Evolutionary conservation across 2,113 vertebrate genomes (phyloP).

Genomic region (Micronycteris hirsuta): DNA sequence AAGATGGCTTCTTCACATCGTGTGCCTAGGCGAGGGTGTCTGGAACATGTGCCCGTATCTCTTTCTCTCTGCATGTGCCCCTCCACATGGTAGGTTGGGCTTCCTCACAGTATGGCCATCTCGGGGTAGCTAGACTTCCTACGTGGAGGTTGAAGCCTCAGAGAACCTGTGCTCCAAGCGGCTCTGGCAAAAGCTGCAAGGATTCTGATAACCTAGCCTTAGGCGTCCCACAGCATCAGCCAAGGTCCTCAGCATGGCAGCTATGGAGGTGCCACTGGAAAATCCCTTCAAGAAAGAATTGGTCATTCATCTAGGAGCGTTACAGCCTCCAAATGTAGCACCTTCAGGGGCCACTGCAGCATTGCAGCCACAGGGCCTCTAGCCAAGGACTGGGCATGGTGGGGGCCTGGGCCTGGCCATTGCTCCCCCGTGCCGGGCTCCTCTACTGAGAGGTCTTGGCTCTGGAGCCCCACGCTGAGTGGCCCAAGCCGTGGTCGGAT

Average conservation of each 20-base stretch:
- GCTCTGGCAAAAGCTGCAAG: neutral
- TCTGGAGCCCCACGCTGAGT: neutral
- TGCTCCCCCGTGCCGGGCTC: neutral
- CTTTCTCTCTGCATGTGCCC: fast-evolving
- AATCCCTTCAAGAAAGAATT: neutral
- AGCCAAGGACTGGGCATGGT: neutral
- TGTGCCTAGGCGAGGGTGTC: fast-evolving
- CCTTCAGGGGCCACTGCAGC: neutral
- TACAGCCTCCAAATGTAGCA: neutral
- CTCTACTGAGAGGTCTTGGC: neutral
- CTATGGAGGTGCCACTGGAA: neutral
- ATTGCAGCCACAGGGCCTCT: neutral
- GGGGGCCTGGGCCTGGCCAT: neutral
- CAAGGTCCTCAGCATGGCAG: fast-evolving
- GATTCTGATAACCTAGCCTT: neutral
- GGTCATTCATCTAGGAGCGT: fast-evolving
- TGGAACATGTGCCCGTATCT: fast-evolving
- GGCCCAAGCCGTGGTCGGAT: neutral
- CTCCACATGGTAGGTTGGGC: neutral
- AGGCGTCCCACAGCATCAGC: neutral
- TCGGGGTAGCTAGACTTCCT: neutral
- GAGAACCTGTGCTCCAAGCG: neutral
- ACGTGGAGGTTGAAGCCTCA: neutral
- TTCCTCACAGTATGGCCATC: neutral
- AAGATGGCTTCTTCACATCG: neutral